Evolutionary conservation across 2,797 vertebrate genomes (phyloP).

Genomic region (Nannoperca obscura): DNA sequence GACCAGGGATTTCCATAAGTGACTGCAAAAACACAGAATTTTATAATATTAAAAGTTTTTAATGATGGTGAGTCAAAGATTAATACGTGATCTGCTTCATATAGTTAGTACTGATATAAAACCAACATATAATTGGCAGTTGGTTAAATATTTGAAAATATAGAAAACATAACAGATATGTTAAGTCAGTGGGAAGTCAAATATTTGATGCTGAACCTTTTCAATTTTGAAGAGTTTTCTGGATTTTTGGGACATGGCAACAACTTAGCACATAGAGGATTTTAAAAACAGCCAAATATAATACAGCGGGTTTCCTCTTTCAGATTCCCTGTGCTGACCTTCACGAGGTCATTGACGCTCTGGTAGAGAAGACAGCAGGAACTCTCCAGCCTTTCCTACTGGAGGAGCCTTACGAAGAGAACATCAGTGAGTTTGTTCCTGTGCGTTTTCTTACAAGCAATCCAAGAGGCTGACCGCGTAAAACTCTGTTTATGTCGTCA

Average conservation of each 20-base stretch:
- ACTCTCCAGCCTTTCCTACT: conserved; percentile 87
- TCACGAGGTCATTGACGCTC: conserved; percentile 88
- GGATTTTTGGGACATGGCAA: background rate
- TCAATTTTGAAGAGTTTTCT: background rate
- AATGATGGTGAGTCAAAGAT: background rate
- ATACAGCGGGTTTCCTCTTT: background rate
- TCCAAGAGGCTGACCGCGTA: background rate
- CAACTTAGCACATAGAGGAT: background rate
- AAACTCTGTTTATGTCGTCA: conserved; percentile 58
- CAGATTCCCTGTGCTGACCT: conserved; percentile 88
- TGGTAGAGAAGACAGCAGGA: conserved; percentile 87
- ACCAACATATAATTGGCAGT: no score
- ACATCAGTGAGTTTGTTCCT: conserved; percentile 84
- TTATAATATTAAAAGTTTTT: background rate
- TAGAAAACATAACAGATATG: conserved; percentile 2
- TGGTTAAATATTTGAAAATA: conserved; percentile 3
- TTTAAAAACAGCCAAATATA: conserved; percentile 1
- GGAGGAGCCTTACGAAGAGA: conserved; percentile 89
- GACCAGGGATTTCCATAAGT: background rate
- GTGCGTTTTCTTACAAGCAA: background rate
- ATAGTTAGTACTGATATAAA: background rate
- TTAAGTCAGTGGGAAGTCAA: background rate
- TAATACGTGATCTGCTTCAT: background rate
- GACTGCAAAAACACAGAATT: background rate
- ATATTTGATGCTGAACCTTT: background rate